phyloP scores from a whole-genome alignment of 2,113 vertebrate species.

The Indicator indicator region DNA sequence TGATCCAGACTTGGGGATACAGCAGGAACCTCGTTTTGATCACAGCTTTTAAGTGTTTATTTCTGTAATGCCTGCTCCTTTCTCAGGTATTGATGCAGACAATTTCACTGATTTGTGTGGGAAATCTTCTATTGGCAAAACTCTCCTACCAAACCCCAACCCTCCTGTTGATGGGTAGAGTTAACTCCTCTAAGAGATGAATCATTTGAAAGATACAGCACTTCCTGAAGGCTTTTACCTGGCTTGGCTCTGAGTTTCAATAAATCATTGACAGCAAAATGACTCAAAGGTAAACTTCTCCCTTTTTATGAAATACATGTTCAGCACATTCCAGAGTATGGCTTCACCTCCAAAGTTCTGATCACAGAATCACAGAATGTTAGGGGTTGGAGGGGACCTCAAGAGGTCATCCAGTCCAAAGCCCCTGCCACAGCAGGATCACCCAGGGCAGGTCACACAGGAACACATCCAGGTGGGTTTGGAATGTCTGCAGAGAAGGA shows the following conservation, averaged over 20 bases:
- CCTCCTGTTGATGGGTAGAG: neutral
- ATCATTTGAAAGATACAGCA: neutral
- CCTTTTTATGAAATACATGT: slow-evolving; percentile 15
- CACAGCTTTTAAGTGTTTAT: neutral
- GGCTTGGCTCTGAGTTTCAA: neutral
- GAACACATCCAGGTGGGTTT: too few species aligned
- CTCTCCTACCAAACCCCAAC: neutral
- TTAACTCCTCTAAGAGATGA: neutral
- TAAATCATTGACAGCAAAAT: slow-evolving; percentile 11
- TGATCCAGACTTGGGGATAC: slow-evolving; percentile 11
- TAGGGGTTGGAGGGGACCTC: too few species aligned
- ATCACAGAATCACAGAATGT: too few species aligned
- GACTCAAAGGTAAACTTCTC: neutral
- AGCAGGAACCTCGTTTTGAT: neutral
- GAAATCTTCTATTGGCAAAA: neutral
- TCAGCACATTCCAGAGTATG: neutral
- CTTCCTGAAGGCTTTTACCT: slow-evolving; percentile 20
- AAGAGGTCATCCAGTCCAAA: too few species aligned
- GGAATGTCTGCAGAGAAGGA: too few species aligned
- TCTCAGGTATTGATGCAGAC: neutral
- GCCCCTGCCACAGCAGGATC: too few species aligned
- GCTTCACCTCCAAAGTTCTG: neutral
- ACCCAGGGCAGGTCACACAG: too few species aligned
- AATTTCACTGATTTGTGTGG: neutral
- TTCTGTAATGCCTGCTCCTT: neutral